These are phyloP conservation scores for Synergus gifuensis DNA, from an alignment of 2,888 invertebrate species.

Conservation along the genomic window DNA sequence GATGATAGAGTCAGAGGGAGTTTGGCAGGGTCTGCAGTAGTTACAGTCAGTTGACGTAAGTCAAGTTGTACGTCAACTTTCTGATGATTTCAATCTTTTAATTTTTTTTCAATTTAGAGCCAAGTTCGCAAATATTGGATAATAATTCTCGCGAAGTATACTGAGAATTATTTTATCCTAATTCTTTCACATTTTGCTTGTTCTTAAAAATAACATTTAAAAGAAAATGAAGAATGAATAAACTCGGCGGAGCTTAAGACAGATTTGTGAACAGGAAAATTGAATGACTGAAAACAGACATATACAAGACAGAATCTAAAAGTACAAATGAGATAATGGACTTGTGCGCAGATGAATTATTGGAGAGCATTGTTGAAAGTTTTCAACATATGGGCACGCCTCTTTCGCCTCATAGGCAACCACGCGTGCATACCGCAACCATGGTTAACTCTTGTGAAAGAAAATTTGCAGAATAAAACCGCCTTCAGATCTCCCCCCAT, in stretches of 20 bases:
- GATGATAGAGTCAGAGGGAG: background rate
- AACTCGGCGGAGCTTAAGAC: too few species aligned
- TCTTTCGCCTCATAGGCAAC: constrained; percentile 57
- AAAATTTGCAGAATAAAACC: constrained; percentile 49
- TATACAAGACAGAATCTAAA: background rate
- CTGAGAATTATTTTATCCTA: too few species aligned
- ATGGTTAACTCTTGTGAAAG: constrained; percentile 55
- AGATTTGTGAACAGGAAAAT: background rate
- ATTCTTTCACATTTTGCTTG: too few species aligned
- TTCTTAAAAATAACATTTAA: too few species aligned
- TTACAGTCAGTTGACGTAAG: background rate
- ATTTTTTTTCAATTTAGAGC: background rate
- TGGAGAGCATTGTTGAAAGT: constrained; percentile 40
- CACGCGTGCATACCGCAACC: constrained; percentile 57
- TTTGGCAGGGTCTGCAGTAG: background rate
- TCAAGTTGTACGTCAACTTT: background rate
- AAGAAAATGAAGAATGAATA: too few species aligned
- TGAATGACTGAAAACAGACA: background rate
- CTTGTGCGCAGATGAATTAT: constrained; percentile 17
- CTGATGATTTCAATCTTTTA: background rate
- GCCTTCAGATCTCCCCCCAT: constrained; percentile 46
- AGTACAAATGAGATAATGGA: constrained; percentile 22
- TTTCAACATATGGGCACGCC: constrained; percentile 56
- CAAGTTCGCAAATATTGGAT: background rate
- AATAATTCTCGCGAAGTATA: too few species aligned